phyloP scores from a whole-genome alignment of 2,797 vertebrate genomes.

The Cheirogaleus major region DNA sequence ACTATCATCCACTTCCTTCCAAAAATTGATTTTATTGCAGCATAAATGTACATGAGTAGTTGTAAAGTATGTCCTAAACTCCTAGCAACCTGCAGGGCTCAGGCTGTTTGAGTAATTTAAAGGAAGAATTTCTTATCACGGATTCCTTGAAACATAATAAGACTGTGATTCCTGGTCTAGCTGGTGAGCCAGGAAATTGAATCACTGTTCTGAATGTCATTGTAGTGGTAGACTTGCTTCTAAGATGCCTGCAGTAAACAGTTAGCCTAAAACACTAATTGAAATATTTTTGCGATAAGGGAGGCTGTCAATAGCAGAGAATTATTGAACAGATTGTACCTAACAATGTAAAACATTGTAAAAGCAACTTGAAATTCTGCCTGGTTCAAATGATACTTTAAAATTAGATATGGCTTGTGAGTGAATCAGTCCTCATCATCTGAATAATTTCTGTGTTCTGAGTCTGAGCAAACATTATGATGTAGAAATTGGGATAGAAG shows the following conservation, averaged over 20 bases:
- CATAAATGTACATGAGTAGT: background rate
- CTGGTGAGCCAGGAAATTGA: constrained; percentile 72
- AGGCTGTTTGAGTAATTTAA: constrained; percentile 60
- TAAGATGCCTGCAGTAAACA: constrained; percentile 3
- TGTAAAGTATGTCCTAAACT: background rate
- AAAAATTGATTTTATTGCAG: constrained; percentile 54
- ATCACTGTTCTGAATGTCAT: constrained; percentile 47
- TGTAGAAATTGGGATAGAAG: background rate
- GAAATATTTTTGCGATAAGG: constrained; percentile 58
- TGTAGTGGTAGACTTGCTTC: background rate
- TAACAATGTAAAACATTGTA: background rate
- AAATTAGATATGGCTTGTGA: background rate
- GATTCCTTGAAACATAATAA: constrained; percentile 49
- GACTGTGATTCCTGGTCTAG: background rate
- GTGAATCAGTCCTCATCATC: background rate
- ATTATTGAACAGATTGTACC: constrained; percentile 25
- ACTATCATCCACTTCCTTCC: background rate
- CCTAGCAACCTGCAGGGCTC: constrained; percentile 25
- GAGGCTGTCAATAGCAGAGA: constrained; percentile 4
- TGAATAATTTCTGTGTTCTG: background rate
- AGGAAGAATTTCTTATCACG: constrained; percentile 56
- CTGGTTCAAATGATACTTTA: background rate
- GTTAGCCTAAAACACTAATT: constrained; percentile 63
- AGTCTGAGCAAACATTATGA: background rate
- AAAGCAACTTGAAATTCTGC: background rate